Evolutionary conservation across 2,888 invertebrate species (phyloP).

Genomic region (Parnassius smintheus): DNA sequence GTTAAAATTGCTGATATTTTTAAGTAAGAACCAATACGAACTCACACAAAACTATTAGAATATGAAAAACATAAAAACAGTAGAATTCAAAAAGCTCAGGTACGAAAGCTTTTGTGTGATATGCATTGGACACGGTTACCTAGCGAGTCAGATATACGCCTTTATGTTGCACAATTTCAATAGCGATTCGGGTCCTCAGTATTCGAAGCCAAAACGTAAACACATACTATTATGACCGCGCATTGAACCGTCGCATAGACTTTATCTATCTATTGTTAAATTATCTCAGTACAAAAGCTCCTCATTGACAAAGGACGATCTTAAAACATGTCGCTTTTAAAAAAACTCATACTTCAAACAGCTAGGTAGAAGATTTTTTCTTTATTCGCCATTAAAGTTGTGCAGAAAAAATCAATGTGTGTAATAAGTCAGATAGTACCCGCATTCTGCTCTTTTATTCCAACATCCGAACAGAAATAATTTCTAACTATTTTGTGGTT

Average conservation of each 20-base stretch:
- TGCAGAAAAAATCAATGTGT: conserved; percentile 40
- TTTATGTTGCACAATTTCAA: conserved; percentile 75
- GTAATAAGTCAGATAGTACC: conserved; percentile 50
- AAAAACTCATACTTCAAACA: conserved; percentile 38
- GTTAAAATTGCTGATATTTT: conserved; percentile 5
- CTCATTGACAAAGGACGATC: conserved; percentile 63
- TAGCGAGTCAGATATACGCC: conserved; percentile 57
- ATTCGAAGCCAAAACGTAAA: conserved; percentile 71
- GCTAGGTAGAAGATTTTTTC: conserved; percentile 54
- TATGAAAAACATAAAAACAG: neutral
- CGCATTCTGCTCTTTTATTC: conserved; percentile 64
- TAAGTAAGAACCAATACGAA: too few relatives aligned
- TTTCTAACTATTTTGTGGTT: conserved; percentile 74
- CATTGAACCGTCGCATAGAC: conserved; percentile 72
- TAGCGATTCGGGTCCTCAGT: conserved; percentile 58
- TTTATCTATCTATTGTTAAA: conserved; percentile 71
- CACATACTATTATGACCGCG: conserved; percentile 66
- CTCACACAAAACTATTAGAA: too few relatives aligned
- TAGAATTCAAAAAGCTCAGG: conserved; percentile 36
- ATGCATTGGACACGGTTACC: conserved; percentile 66
- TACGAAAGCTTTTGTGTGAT: conserved; percentile 49
- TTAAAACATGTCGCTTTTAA: conserved; percentile 63
- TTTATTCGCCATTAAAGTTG: conserved; percentile 46
- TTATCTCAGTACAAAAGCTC: conserved; percentile 64
- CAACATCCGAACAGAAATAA: conserved; percentile 66